Base-by-base conservation (phyloP, 2,113 vertebrate genomes). In the Odontesthes bonariensis region DNA sequence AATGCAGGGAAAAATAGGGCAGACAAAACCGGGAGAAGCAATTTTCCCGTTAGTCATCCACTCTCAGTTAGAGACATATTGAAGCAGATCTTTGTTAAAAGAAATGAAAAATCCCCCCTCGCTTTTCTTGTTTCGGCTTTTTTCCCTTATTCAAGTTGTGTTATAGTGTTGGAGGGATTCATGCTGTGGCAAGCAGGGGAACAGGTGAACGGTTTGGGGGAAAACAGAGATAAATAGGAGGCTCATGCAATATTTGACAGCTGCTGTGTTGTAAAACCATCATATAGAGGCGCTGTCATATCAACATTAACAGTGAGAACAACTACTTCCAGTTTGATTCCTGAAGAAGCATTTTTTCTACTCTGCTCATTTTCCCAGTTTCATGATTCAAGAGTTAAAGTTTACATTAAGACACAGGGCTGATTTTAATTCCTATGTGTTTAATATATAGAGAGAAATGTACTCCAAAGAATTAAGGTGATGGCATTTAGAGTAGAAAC, bases 191-290 rank as follows among this genome's bases (percentile, higher is more conserved):
- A 82, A 74, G 85, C 71, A 77, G 86, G 70, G 67, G 66, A 72
- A 62, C 42, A 60, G 54, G 55, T 73, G 67, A 65, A 23, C 59
- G 57, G 44, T 1, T 10, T 33, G 40, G 60, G 47, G 16, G 57
- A 27, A 38, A 4, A 22, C 8, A 38, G 67, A 64, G 75, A 76
- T 42, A 47, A 63, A 63, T 42, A 71, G 69, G 58, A 72, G 49
- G 71, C 63, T 86, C 92, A 91, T 93, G 92, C 90, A 88, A 69
- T 74, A 77, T 84, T 73, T 27, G 54, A 76, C 65, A 74, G 85
- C 68, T 85, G 84, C 78, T 69, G 73, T 72, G 60, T 55, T 68
- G 69, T 44, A 40, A 81, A 77, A 52, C 46, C 60, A 75, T 84
- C 88, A 87, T 78, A 74, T 7, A n/a, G 69, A 58, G 79, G 83